Evolutionary conservation across 2,888 invertebrate genomes (phyloP), one percentile per base, ranked within the genome.

Genomic region (Pterobdella sp.): DNA sequence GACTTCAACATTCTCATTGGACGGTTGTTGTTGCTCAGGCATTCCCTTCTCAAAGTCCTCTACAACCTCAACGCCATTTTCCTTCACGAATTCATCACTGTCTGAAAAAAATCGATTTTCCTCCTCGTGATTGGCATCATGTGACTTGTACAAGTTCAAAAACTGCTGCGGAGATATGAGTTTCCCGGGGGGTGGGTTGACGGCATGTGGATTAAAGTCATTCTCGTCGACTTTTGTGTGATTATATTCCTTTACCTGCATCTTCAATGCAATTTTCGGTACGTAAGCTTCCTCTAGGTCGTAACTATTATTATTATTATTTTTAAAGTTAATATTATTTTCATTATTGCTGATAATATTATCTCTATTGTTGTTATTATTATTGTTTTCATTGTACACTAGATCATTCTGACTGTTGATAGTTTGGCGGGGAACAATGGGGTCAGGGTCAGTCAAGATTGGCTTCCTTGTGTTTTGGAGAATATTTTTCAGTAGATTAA

Each of bases 141-240:
- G 7, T 3, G 60, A 26, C 60, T 56, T 7, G 60, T 56, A 56
- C n/a, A 26, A 56, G 60, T 56, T 56, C n/a, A 56, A 22, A 26
- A 56, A 56, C 60, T 56, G 60, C 60, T 26, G 60, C 60, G 60
- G 60, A 18, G 60, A 56, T 3, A 56, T 4, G 60, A 56, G 60
- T 26, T 56, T 56, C 3, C 14, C 7, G 3, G 4, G 60, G n/a
- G 10, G 4, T 4, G 60, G 60, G 22, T 22, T 42, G 49, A 42
- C 22, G 22, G 22, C 10, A 42, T 22, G 7, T 7, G 10, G n/a
- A 3, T n/a, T n/a, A 3, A 4, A 22, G 7, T n/a, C 60, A 26
- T 56, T 26, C n/a, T n/a, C 60, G n/a, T n/a, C 60, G n/a, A 56
- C 60, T 26, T 56, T 56, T 22, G 60, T 14, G 60, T 56, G 60